A percentile compares a stretch with the other conserved stretches of the same genome.
Conservation (phyloP, 2,113 vertebrate species). For the Sigmodon hispidus region DNA sequence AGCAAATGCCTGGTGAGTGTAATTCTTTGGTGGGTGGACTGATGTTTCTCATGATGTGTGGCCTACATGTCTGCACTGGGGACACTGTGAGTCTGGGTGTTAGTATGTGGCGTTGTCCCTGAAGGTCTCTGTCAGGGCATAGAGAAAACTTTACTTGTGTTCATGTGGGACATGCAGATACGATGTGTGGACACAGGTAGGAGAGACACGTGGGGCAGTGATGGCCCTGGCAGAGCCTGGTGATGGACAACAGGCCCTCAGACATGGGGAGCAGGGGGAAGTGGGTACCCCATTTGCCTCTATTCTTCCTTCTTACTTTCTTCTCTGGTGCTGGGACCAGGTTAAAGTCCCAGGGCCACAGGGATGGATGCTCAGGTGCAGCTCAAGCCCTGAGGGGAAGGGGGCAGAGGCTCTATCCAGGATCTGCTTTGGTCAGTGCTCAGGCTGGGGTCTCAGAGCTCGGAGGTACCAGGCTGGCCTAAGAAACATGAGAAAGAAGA, state of each 20-base stretch:
- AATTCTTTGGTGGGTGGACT: not conserved
- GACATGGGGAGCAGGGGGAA: not conserved
- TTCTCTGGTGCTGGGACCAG: not conserved
- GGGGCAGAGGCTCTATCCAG: not conserved
- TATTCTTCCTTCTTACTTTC: not conserved
- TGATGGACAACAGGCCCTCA: not conserved
- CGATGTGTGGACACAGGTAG: not conserved
- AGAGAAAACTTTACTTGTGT: not conserved
- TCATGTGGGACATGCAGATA: not conserved
- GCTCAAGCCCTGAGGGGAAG: not conserved
- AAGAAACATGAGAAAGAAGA: conserved; percentile 38
- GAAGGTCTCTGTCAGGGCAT: not conserved
- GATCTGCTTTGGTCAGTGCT: conserved; percentile 81
- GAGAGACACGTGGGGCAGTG: not conserved
- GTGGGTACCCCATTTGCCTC: not conserved
- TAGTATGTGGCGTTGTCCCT: not conserved
- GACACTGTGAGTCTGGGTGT: not conserved
- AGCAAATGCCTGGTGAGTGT: not conserved
- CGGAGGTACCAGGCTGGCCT: not conserved
- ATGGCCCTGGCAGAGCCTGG: not conserved
- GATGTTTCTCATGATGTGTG: not conserved
- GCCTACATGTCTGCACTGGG: not conserved
- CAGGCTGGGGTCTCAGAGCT: not conserved
- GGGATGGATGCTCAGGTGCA: not conserved
- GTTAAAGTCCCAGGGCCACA: not conserved